phyloP scores from a whole-genome alignment of 2,113 vertebrate species.

The Boleophthalmus pectinirostris region DNA sequence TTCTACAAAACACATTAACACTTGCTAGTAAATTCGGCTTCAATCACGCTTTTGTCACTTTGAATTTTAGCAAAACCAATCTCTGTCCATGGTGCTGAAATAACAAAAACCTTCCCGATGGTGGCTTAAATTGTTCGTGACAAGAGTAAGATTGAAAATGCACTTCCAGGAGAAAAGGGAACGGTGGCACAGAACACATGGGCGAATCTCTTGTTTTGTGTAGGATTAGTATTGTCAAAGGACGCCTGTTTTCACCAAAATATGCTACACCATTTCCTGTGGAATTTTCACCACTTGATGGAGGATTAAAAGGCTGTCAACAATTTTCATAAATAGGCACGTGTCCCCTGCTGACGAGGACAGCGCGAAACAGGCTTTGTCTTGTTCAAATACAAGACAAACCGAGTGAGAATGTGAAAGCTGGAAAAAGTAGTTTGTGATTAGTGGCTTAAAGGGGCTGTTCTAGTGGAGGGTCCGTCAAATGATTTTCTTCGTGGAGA shows the following conservation, averaged over 20 bases:
- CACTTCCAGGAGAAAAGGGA: constrained; percentile 18
- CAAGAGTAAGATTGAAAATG: constrained; percentile 10
- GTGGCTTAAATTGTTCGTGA: constrained; percentile 10
- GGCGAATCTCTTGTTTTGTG: not conserved
- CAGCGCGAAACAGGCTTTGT: not conserved
- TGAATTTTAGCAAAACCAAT: not conserved
- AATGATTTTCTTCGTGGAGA: no score
- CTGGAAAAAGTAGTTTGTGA: not conserved
- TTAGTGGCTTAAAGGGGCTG: not conserved
- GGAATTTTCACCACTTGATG: constrained; percentile 21
- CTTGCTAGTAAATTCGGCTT: not conserved
- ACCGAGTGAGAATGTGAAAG: not conserved
- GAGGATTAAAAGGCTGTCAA: constrained; percentile 33
- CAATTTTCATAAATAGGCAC: constrained; percentile 34
- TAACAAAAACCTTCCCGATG: constrained; percentile 5
- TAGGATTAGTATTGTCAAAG: constrained; percentile 29
- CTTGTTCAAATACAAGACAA: not conserved
- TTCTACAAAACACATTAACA: constrained; percentile 16
- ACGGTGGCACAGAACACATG: constrained; percentile 1
- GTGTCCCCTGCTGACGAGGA: constrained; percentile 16
- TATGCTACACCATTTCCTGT: constrained; percentile 14
- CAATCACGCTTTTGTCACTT: constrained; percentile 5
- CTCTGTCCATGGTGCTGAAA: not conserved
- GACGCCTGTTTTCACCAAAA: constrained; percentile 13
- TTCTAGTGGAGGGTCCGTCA: no score